Conservation (phyloP, 2,113 vertebrate genomes). For the Chloropsis hardwickii region DNA sequence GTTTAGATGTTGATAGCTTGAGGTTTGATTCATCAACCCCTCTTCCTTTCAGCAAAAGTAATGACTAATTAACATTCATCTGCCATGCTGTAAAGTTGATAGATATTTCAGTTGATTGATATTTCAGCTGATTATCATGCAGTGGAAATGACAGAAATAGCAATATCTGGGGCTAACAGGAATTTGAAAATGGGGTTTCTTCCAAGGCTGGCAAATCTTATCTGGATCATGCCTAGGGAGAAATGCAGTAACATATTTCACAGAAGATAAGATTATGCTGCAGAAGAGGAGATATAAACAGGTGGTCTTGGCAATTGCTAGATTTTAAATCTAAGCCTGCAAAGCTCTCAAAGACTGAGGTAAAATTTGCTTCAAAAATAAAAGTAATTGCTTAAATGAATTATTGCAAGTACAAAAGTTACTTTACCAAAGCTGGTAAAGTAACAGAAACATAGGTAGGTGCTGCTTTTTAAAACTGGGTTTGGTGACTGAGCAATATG, state of each 20-base stretch:
- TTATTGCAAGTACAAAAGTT: not conserved
- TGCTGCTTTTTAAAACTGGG: not conserved
- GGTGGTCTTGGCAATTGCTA: not conserved
- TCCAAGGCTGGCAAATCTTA: slow-evolving; percentile 27
- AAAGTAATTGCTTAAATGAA: not conserved
- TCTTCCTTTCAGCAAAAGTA: not conserved
- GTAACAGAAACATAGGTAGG: not conserved
- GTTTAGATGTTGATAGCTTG: not conserved
- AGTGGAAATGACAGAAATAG: slow-evolving; percentile 31
- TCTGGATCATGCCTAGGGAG: not conserved
- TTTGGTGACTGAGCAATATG: not conserved
- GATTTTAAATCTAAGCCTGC: not conserved
- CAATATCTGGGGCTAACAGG: not conserved
- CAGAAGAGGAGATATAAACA: not conserved
- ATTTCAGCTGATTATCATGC: slow-evolving; percentile 42
- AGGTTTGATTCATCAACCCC: not conserved
- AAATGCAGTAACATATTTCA: slow-evolving; percentile 8
- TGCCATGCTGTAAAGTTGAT: slow-evolving; percentile 21
- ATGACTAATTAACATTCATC: slow-evolving; percentile 23
- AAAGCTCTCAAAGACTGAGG: not conserved
- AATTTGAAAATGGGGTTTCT: slow-evolving; percentile 23
- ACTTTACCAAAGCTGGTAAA: not conserved
- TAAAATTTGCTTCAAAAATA: not conserved
- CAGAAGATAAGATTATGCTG: slow-evolving; percentile 22
- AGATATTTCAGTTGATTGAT: slow-evolving; percentile 12